A percentile compares a stretch with the other conserved stretches of the same genome.
Conservation (phyloP, 2,113 vertebrate genomes). For the Pelobates fuscus region DNA sequence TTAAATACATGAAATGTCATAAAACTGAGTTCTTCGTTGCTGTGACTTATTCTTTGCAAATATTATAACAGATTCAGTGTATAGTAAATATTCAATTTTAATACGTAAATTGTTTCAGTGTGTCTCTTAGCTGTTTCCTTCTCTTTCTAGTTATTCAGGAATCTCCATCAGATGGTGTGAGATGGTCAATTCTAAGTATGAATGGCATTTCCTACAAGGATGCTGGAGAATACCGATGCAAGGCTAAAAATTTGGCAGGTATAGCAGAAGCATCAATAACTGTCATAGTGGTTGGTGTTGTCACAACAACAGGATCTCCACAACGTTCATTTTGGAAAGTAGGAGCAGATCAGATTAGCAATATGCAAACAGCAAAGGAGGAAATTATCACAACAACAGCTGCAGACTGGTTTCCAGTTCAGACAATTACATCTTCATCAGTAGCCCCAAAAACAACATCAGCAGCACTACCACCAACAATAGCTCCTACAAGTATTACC, state of each 20-base stretch:
- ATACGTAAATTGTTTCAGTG: background rate
- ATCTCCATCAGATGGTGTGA: conserved; percentile 85
- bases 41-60: too few species aligned
- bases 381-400: conserved; percentile 49
- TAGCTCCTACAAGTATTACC: conserved; percentile 44
- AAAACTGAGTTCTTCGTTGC: too few species aligned
- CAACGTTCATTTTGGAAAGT: conserved; percentile 57
- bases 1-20: too few species aligned
- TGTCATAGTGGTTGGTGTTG: conserved; percentile 75
- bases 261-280: conserved; percentile 80
- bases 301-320: conserved; percentile 64
- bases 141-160: conserved; percentile 85
- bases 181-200: conserved; percentile 94
- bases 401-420: conserved; percentile 24
- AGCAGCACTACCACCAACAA: conserved; percentile 39
- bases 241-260: conserved; percentile 90
- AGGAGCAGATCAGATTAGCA: conserved; percentile 24
- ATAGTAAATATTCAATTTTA: conserved; percentile 7
- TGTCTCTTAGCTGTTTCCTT: conserved; percentile 15
- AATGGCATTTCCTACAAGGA: conserved; percentile 82
- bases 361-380: conserved; percentile 41
- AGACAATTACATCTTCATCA: conserved; percentile 35
- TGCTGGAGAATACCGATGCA: conserved; percentile 88
- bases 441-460: conserved; percentile 33
- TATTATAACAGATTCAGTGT: too few species aligned